Evolutionary conservation across 2,888 invertebrate genomes (phyloP), one percentile per base, ranked within the genome.

Genomic region (Oasisia sp.): DNA sequence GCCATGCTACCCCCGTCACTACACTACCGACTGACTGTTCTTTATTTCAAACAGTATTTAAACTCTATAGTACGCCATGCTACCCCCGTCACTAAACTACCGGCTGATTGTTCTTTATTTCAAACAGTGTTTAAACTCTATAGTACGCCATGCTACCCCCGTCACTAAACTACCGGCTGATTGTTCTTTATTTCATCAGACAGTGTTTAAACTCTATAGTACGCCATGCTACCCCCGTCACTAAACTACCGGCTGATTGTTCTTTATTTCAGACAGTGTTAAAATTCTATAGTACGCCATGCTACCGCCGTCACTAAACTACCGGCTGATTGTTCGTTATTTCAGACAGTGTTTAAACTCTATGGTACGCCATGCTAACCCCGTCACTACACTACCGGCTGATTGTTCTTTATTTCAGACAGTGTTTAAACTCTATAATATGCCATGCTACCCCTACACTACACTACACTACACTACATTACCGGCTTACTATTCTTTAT

Each of bases 121-220:
- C 74, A 74, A 27, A 74, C 74, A 74, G 74, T 74, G 38, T 38
- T 38, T 38, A 38, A 38, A 38, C 38, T 38, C 19, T 19, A 74
- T 19, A 74, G 19, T n/a, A 74, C 7, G 7, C 74, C 27, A 74
- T 19, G 27, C 74, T 74, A 50, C 50, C 50, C 50, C 50, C 74
- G 74, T 74, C 19, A 14, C 74, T n/a, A 38, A 1, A 38, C 38
- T 38, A 74, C 74, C 27, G 14, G n/a, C 7, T 74, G 27, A 74
- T 27, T 74, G 74, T 74, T 74, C 74, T 74, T 74, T 74, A 74
- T 74, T 74, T 74, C 74, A 74, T 74, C 74, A 74, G 74, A 74
- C 74, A 74, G 74, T 74, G 38, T 38, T 38, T 38, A 38, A 38
- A 38, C 38, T 38, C 19, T 19, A 74, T 19, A 74, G 19, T n/a